phyloP scores from a whole-genome alignment of 1,140 invertebrate genomes.

The Tenebrio molitor region DNA sequence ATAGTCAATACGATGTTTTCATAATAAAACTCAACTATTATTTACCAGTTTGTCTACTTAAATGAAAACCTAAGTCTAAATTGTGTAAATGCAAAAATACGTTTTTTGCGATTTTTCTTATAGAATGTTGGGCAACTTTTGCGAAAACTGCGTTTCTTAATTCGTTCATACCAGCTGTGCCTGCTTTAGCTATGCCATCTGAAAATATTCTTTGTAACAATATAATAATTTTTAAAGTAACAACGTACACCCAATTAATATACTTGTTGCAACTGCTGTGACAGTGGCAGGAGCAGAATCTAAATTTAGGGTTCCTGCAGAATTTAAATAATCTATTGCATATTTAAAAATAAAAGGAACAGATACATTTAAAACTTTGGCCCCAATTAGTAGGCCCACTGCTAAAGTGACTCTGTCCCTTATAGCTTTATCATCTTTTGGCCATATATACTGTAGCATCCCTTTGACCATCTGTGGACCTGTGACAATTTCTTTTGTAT shows the following conservation, averaged over 20 bases:
- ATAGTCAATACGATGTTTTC: not conserved
- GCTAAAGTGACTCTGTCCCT: conserved; percentile 88
- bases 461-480: conserved; percentile 86
- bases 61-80: conserved; percentile 95
- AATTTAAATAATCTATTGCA: conserved; percentile 90
- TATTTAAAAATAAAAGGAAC: conserved; percentile 99
- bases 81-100: conserved; percentile 98
- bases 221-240: conserved; percentile 43
- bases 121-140: conserved; percentile 97
- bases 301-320: conserved; percentile 72
- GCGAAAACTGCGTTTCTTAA: conserved; percentile 98
- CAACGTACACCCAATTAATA: conserved; percentile 92
- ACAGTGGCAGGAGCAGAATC: conserved; percentile 80
- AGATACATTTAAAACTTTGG: conserved; percentile 90
- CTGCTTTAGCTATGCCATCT: conserved; percentile 95
- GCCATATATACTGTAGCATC: conserved; percentile 97
- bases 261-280: conserved; percentile 79
- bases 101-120: conserved; percentile 93
- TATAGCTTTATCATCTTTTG: conserved; percentile 87
- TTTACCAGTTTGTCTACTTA: conserved; percentile 95
- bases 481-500: conserved; percentile 73
- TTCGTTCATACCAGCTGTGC: conserved; percentile 95
- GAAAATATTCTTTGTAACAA: conserved; percentile 53
- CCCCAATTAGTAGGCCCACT: conserved; percentile 82
- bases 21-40: not conserved